Percentiles rank a stretch among this genome's conserved stretches.
Conservation (phyloP, 2,797 vertebrate genomes). For the Chloroceryle inda region DNA sequence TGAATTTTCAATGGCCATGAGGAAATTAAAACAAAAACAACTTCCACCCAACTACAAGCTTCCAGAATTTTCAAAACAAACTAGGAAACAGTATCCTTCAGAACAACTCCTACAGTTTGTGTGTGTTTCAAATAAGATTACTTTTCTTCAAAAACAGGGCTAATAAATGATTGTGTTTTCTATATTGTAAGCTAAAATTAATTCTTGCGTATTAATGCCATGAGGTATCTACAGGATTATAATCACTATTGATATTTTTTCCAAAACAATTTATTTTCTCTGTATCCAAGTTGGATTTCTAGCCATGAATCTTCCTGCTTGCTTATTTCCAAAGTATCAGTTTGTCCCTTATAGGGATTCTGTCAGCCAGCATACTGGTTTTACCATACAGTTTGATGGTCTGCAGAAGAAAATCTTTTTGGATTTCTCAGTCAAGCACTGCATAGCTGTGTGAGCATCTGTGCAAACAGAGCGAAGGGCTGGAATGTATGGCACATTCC, state of each 20-base stretch:
- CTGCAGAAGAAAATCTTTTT: background rate
- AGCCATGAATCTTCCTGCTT: background rate
- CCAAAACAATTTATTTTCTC: fast-evolving
- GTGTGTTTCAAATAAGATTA: background rate
- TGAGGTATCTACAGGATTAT: background rate
- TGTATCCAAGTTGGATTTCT: background rate
- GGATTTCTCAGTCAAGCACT: background rate
- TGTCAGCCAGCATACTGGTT: background rate
- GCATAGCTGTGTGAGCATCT: background rate
- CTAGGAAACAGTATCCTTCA: background rate
- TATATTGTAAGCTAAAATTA: background rate
- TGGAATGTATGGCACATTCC: background rate
- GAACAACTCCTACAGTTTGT: background rate
- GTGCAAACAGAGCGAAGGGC: background rate
- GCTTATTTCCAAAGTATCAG: background rate
- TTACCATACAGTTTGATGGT: background rate
- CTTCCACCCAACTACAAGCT: background rate
- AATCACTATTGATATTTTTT: background rate
- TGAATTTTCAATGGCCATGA: background rate
- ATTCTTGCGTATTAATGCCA: background rate
- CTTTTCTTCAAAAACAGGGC: background rate
- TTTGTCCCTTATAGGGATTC: background rate
- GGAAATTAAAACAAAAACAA: background rate
- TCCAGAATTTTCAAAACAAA: background rate
- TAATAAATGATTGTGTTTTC: background rate